Conservation (phyloP, 2,797 vertebrate species). For the Sebastiscus tertius region DNA sequence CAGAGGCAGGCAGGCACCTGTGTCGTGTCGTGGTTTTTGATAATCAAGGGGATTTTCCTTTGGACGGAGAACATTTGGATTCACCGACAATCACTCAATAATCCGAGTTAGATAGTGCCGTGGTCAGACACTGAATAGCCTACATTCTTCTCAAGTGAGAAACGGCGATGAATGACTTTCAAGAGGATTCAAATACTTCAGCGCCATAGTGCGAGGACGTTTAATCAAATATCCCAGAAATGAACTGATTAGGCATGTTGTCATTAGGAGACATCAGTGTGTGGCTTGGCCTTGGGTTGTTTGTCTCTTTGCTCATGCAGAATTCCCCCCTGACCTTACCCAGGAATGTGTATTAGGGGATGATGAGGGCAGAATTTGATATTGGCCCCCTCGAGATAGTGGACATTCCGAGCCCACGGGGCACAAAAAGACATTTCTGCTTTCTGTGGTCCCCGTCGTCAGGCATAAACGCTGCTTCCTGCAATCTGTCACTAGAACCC, state of each 20-base stretch:
- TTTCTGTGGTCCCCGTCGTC: conserved; percentile 81
- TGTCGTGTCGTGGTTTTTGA: conserved; percentile 20
- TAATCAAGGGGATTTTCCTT: conserved; percentile 68
- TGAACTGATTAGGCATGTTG: neutral
- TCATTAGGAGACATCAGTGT: conserved; percentile 10
- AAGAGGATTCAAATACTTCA: neutral
- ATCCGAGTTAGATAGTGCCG: conserved; percentile 42
- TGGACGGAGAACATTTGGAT: conserved; percentile 51
- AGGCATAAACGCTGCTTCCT: conserved; percentile 85
- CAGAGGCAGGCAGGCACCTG: conserved; percentile 44
- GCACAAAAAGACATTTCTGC: conserved; percentile 88
- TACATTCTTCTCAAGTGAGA: conserved; percentile 31
- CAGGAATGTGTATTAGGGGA: conserved; percentile 84
- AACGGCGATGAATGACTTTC: conserved; percentile 9
- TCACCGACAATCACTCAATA: conserved; percentile 64
- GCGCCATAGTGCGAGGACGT: neutral
- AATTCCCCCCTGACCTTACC: conserved; percentile 83
- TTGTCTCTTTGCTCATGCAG: conserved; percentile 65
- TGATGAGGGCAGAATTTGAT: conserved; percentile 87
- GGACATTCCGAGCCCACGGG: conserved; percentile 84
- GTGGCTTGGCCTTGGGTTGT: conserved; percentile 48
- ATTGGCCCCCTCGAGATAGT: conserved; percentile 86
- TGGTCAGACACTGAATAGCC: conserved; percentile 41
- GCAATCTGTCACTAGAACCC: conserved; percentile 87
- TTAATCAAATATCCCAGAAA: neutral